Conservation (phyloP, 2,797 vertebrate species). For the Spea hammondii region DNA sequence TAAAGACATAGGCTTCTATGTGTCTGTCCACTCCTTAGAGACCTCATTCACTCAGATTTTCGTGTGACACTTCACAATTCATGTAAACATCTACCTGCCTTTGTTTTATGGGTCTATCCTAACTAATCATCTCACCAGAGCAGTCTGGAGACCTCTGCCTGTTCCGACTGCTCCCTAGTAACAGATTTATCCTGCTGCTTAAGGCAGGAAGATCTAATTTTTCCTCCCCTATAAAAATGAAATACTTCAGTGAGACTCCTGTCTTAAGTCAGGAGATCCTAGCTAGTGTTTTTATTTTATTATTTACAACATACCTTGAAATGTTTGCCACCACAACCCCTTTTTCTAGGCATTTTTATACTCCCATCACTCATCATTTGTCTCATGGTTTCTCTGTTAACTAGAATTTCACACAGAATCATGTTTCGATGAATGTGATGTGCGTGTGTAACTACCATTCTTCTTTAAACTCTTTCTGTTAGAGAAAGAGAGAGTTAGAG, state of each 20-base stretch:
- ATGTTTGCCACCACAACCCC: conserved; percentile 14
- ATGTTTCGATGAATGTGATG: neutral
- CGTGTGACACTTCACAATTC: conserved; percentile 35
- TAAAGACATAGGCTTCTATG: conserved; percentile 5
- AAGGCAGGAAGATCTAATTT: conserved; percentile 44
- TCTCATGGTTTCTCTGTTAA: conserved; percentile 13
- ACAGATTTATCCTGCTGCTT: conserved; percentile 52
- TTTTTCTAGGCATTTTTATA: conserved; percentile 1
- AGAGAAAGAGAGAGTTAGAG: too few species aligned
- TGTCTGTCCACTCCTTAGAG: conserved; percentile 33
- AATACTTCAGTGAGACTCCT: conserved; percentile 45
- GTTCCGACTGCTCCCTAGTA: conserved; percentile 42
- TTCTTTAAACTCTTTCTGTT: too few species aligned
- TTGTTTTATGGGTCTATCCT: conserved; percentile 50
- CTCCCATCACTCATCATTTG: neutral
- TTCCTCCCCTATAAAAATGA: conserved; percentile 55
- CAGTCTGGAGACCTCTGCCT: conserved; percentile 48
- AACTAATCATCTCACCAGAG: conserved; percentile 48
- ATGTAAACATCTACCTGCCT: conserved; percentile 27
- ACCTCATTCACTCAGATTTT: conserved; percentile 41
- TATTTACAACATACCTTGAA: conserved; percentile 32
- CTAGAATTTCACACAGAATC: conserved; percentile 8
- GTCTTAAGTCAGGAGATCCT: conserved; percentile 28
- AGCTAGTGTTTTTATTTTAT: conserved; percentile 15
- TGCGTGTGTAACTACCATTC: too few species aligned